Evolutionary conservation across 2,888 invertebrate species (phyloP), one percentile per base, ranked within the genome.

Genomic region (Amphipoea oculea): DNA sequence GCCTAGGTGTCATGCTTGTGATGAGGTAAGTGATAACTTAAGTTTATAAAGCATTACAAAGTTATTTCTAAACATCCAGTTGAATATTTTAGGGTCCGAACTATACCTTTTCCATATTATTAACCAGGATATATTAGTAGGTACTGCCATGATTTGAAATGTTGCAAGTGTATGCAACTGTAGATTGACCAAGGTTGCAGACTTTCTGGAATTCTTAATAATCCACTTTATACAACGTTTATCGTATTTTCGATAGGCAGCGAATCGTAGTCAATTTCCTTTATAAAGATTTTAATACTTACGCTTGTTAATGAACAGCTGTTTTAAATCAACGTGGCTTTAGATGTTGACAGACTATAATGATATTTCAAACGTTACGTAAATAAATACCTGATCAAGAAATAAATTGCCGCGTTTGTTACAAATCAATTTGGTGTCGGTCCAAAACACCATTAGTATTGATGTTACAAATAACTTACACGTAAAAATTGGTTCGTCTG

Each of bases 1-100:
- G 95, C 99, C 99, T 29, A 97, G 99, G 91, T 99, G 99, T 95
- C 98, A 99, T 85, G 98, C 99, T 89, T 99, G 99, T 97, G 99
- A 99, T 97, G 99, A 99, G 99, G 99, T 99, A 94, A 81, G 85
- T 69, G 71, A 4, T 42, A 40, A 11, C 51, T n/a, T 63, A 54
- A 51, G 23, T 57, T 51, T 70, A 42, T 14, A 29, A 3, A 48
- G 20, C 40, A 5, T 67, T 23, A 7, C 17, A 40, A 66, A 36
- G 1, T 0, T 36, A n/a, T n/a, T 65, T 62, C 4, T 17, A 23
- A 9, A 9, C 20, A 23, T n/a, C 20, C 17, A 45, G 20, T 23
- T 29, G 6, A 63, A 20, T 17, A 17, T 51, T 42, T 36, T 29
- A 36, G 7, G 0, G 20, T 9, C 20, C 1, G 0, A 14, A n/a